Evolutionary conservation across 2,113 vertebrate species (phyloP).

Genomic region (Antechinus stuartii): DNA sequence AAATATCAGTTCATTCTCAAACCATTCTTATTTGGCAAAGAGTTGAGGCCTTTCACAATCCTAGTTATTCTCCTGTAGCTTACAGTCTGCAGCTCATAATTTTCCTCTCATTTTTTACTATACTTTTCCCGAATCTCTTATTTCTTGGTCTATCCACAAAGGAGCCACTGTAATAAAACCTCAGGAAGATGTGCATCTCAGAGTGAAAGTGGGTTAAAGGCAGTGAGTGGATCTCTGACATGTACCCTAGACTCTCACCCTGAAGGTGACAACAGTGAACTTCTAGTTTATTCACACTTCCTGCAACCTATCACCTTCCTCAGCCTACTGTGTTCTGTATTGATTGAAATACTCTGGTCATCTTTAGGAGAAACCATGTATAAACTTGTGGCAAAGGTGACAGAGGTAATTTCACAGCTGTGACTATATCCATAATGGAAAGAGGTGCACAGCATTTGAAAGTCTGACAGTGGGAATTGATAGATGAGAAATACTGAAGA

Average conservation of each 20-base stretch:
- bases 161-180: neutral
- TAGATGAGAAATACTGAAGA: conserved; percentile 6
- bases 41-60: neutral
- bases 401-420: neutral
- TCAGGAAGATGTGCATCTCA: neutral
- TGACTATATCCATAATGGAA: conserved; percentile 7
- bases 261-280: neutral
- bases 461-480: conserved; percentile 3
- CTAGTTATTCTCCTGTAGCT: neutral
- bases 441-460: conserved; percentile 23
- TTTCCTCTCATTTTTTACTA: neutral
- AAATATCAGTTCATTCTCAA: neutral
- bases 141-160: neutral
- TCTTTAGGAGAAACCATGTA: conserved; percentile 2
- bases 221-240: neutral
- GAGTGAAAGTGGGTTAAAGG: neutral
- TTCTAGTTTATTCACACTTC: neutral
- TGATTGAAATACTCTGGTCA: neutral
- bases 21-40: neutral
- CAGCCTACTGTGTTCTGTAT: neutral
- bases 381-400: conserved; percentile 1
- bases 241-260: neutral
- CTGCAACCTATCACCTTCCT: neutral
- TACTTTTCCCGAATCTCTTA: neutral
- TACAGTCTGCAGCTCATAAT: neutral